phyloP scores from a whole-genome alignment of 2,113 vertebrate genomes.

The Scophthalmus maximus region DNA sequence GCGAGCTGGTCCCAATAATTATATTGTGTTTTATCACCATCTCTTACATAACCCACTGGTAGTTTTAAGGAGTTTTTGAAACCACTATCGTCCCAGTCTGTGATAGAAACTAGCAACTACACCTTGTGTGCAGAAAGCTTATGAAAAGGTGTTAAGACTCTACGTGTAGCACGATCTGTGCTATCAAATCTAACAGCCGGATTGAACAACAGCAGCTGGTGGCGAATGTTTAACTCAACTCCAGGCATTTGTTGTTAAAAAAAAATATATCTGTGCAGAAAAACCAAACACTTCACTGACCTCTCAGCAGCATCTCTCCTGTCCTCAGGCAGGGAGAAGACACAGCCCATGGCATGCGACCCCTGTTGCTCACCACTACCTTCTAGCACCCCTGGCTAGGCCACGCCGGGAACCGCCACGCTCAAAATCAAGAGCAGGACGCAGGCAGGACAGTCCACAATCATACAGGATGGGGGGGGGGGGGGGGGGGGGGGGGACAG shows the following conservation, averaged over 20 bases:
- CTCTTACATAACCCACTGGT: conserved; percentile 35
- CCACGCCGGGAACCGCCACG: conserved; percentile 52
- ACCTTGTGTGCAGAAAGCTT: not conserved
- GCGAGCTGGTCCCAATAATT: conserved; percentile 8
- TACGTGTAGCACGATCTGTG: not conserved
- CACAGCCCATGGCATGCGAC: conserved; percentile 88
- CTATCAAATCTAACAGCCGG: not conserved
- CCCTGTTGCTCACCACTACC: conserved; percentile 61
- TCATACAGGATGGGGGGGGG: conserved; percentile 12
- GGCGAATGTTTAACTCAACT: not conserved
- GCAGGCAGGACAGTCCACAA: conserved; percentile 37
- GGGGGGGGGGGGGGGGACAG: conserved; percentile 4
- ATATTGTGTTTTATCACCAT: conserved; percentile 30
- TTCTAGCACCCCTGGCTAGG: conserved; percentile 61
- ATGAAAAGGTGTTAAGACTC: not conserved
- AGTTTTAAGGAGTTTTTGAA: conserved; percentile 8
- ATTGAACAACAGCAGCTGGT: not conserved
- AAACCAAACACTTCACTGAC: conserved; percentile 84
- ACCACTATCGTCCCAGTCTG: not conserved
- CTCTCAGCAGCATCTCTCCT: conserved; percentile 81
- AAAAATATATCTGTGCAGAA: conserved; percentile 3
- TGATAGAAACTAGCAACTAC: not conserved
- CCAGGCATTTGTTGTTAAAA: not conserved
- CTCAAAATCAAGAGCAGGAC: conserved; percentile 66
- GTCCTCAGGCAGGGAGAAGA: conserved; percentile 87